Evolutionary conservation across 2,888 invertebrate genomes (phyloP).

Genomic region (Drosophila prostipennis): DNA sequence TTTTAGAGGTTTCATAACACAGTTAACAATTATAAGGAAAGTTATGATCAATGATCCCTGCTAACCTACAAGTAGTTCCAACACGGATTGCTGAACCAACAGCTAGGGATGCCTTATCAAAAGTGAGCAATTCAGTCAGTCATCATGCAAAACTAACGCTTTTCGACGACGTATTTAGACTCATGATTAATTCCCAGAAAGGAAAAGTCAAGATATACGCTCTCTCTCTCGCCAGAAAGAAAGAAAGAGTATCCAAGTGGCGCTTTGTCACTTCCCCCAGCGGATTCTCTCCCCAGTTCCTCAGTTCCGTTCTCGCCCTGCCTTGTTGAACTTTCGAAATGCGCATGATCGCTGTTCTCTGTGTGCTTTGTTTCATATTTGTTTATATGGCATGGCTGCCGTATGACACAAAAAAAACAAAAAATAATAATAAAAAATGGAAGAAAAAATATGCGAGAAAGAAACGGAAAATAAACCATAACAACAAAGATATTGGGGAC

Average conservation of each 20-base stretch:
- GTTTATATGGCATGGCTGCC: slow-evolving; percentile 59
- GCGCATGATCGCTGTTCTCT: slow-evolving; percentile 43
- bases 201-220: not conserved
- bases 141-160: slow-evolving; percentile 1
- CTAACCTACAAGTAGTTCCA: not conserved
- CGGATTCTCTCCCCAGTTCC: slow-evolving; percentile 16
- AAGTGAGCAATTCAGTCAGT: not conserved
- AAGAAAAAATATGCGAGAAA: slow-evolving; percentile 22
- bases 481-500: slow-evolving; percentile 38
- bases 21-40: too few species aligned
- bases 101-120: not conserved
- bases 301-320: slow-evolving; percentile 32
- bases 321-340: slow-evolving; percentile 66
- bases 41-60: not conserved
- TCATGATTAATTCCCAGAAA: slow-evolving; percentile 10
- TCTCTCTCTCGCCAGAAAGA: not conserved
- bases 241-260: slow-evolving; percentile 36
- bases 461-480: slow-evolving; percentile 35
- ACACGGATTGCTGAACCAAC: not conserved
- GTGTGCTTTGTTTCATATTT: slow-evolving; percentile 60
- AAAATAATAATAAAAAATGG: slow-evolving; percentile 18
- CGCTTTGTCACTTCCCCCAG: slow-evolving; percentile 16
- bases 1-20: too few species aligned
- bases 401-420: slow-evolving; percentile 42
- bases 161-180: slow-evolving; percentile 1